Base-by-base conservation (phyloP, 2,797 vertebrate species). In the Phylloscopus collybita region DNA sequence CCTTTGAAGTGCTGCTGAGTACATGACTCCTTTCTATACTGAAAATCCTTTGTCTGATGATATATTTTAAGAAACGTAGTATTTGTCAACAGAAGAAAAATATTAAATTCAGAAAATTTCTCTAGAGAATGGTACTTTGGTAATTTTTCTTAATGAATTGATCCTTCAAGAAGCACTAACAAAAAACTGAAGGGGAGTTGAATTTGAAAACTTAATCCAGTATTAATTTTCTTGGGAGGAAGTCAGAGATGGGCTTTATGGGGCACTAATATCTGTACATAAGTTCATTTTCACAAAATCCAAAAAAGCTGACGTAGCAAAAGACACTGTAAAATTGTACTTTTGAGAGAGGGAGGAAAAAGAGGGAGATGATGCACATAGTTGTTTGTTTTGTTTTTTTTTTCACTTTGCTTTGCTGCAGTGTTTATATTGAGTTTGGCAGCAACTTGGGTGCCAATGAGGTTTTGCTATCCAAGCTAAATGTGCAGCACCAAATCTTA, bases 401-500 rank as follows among this genome's bases (percentile, higher is more conserved):
- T 53, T 53, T 32, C 11, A 54, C 62, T 88, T 53, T 79, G 40
- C 89, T 92, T 89, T 90, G 29, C 85, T 79, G 67, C 82, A 62
- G 80, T 91, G 81, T 93, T 93, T 95, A 40, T 88, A 85, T 92
- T 83, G 78, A 78, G 42, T 95, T 96, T 96, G 92, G 94, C 91
- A 95, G 95, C 70, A 92, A 76, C 73, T 93, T 76, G 91, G 76
- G 89, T 6, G 1, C 44, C 70, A 56, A 56, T 42, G 57, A 44
- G 56, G 84, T 95, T 97, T 89, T 94, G 96, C 96, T 95, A 94
- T 85, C 91, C 79, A 90, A 91, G 93, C 94, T 80, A 86, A 97
- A 95, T 94, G 88, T 80, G 57, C 87, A 86, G 78, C 75, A 92
- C 74, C 92, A 95, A 93, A 92, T 96, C 94, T 96, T 89, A 93